Base-by-base conservation (phyloP, 2,113 vertebrate genomes). In the Pseudopodoces humilis region DNA sequence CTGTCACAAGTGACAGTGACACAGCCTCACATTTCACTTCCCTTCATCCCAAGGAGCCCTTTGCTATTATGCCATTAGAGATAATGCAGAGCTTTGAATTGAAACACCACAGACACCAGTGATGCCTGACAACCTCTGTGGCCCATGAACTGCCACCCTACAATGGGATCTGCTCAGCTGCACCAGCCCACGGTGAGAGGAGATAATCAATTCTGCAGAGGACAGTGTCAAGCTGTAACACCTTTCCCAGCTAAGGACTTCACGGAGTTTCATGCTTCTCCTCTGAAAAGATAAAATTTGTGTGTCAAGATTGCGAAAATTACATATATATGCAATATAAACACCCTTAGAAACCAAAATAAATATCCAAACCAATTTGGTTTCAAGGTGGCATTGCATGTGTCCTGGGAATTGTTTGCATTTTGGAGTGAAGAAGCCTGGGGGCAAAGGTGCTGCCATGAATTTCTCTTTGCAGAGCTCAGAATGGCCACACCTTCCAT, bases 1-100 rank as follows among this genome's bases (percentile, higher is more conserved):
- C 92, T 97, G 94, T 89, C 94, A 96, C 46, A 75, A 92, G 50
- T 17, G 1, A 75, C 30, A 4, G 90, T 62, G 69, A 92, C 69
- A 91, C 67, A 92, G 63, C 69, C 67, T 96, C 85, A 68, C 74
- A 78, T 95, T 96, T 95, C 78, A 24, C 59, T 92, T 94, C 43
- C 41, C 60, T 55, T 88, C 79, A 49, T 94, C 28, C 77, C 90
- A 89, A 92, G 53, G 41, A 95, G 78, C 31, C 63, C 80, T 95
- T 87, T 83, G 47, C 56, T 87, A 82, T 91, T 92, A 93, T 79
- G 71, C 47, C 68, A 75, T 81, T 76, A 95, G 68, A 88, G 62
- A 75, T 67, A 97, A 89, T 64, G 35, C 3, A 10, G 81, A 76
- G 59, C 69, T 91, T 86, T 91, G 94, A 71, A 86, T 24, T 67